Evolutionary conservation across 2,113 vertebrate species (phyloP).

Genomic region (Todiramphus saurophagus): DNA sequence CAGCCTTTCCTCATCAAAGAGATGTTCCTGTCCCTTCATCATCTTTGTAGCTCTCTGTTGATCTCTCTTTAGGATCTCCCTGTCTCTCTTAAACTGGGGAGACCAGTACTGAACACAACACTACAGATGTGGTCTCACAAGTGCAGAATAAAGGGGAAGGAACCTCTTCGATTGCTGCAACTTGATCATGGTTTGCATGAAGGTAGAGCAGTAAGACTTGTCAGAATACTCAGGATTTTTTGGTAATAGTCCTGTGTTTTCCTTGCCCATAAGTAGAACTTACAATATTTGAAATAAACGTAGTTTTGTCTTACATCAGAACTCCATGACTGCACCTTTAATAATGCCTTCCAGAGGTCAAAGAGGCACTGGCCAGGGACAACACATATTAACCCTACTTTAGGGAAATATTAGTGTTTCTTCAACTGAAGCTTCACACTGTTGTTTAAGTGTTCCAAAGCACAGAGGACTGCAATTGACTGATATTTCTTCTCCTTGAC

Average conservation of each 20-base stretch:
- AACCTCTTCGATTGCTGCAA: neutral
- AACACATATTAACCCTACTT: neutral
- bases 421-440: neutral
- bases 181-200: fast-evolving
- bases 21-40: too few species aligned
- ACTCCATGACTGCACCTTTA: neutral
- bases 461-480: neutral
- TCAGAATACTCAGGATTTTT: neutral
- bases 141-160: too few species aligned
- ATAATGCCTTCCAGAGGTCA: neutral
- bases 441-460: neutral
- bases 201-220: neutral
- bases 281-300: neutral
- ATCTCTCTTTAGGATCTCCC: too few species aligned
- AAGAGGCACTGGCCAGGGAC: neutral
- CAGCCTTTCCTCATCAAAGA: too few species aligned
- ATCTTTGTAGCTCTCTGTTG: too few species aligned
- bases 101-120: too few species aligned
- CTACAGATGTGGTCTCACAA: too few species aligned
- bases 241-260: neutral
- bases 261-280: neutral
- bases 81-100: too few species aligned
- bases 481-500: constrained; percentile 1
- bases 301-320: neutral
- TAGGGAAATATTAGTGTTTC: fast-evolving